These are phyloP conservation scores for Ferrisia virgata DNA, from an alignment of 2,888 invertebrate species.

Conservation along the genomic window DNA sequence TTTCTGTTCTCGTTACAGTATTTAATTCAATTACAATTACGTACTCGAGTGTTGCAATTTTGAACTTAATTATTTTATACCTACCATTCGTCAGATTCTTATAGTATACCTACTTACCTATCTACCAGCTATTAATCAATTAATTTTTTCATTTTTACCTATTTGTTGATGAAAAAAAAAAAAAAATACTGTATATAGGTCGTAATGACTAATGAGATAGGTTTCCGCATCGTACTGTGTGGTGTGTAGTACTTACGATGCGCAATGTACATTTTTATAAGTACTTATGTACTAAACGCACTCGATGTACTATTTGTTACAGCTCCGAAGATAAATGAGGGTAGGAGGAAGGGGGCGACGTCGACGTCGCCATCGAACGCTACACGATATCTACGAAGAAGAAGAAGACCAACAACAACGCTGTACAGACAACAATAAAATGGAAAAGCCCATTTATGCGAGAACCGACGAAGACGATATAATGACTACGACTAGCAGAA, in stretches of 20 bases:
- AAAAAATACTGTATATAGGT: too few relatives aligned
- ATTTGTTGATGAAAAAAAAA: neutral
- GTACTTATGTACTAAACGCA: neutral
- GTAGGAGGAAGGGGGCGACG: constrained; percentile 39
- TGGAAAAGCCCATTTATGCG: neutral
- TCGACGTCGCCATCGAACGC: constrained; percentile 42
- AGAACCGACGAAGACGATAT: neutral
- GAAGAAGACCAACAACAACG: too few relatives aligned
- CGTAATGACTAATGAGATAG: too few relatives aligned
- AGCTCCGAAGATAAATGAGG: constrained; percentile 32
- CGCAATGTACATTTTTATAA: too few relatives aligned
- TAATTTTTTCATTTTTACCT: neutral
- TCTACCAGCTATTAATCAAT: neutral
- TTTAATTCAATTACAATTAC: neutral
- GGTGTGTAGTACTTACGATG: too few relatives aligned
- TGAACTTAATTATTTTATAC: neutral
- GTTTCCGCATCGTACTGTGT: too few relatives aligned
- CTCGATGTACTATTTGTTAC: constrained; percentile 3
- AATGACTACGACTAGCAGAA: neutral
- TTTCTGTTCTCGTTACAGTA: neutral
- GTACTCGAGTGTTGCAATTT: neutral
- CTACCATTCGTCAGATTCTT: neutral
- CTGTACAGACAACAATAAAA: neutral
- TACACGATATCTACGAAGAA: constrained; percentile 7
- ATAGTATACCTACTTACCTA: neutral